A percentile compares a stretch with the other conserved stretches of the same genome.
These are phyloP conservation scores for Tinamus major DNA, from an alignment of 2,797 vertebrate species.

Conservation along the genomic window DNA sequence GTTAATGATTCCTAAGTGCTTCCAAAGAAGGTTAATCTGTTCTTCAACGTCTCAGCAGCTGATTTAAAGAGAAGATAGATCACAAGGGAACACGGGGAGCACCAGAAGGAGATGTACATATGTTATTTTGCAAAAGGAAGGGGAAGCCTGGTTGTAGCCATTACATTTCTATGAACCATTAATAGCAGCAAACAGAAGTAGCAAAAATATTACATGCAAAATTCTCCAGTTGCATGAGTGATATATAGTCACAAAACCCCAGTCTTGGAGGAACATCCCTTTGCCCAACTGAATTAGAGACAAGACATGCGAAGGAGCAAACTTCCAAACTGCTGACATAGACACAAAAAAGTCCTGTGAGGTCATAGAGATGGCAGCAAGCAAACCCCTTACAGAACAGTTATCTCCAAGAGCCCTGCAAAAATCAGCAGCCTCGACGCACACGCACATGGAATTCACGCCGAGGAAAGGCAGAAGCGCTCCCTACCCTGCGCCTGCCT, in stretches of 20 bases:
- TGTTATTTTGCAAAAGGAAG: neutral
- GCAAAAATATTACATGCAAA: neutral
- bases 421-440: neutral
- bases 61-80: neutral
- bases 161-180: neutral
- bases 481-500: neutral
- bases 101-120: neutral
- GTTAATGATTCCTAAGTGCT: neutral
- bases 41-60: neutral
- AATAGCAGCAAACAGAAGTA: neutral
- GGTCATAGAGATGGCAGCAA: neutral
- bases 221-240: neutral
- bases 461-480: neutral
- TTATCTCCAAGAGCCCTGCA: neutral
- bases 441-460: neutral
- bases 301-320: neutral
- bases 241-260: no score
- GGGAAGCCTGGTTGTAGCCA: neutral
- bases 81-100: neutral
- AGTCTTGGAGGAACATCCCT: neutral
- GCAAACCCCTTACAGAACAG: neutral
- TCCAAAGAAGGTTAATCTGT: neutral
- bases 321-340: neutral
- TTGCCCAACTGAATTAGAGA: neutral
- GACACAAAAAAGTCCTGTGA: neutral